Evolutionary conservation across 1,140 invertebrate genomes (phyloP), one percentile per base, ranked within the genome.

Genomic region (Microvelia longipes): DNA sequence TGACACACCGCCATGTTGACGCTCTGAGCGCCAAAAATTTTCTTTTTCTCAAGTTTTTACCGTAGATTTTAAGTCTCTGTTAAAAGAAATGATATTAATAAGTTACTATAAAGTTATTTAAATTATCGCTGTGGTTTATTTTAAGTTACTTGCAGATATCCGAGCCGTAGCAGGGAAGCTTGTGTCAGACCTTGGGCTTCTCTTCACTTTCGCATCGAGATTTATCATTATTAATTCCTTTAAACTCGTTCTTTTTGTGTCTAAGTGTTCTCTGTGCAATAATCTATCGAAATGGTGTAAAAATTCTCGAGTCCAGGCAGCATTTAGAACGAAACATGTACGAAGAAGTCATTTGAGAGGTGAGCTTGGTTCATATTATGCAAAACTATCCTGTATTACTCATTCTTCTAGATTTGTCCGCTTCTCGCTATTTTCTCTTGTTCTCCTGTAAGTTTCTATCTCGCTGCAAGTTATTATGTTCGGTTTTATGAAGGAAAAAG

Each of bases 1-100:
- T 50, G 76, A 75, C 75, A 76, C 75, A 80, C 80, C 80, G 80
- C 80, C 80, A 81, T 81, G 80, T 81, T 81, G 80, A 79, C 68
- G 66, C 68, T 70, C 71, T 71, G 73, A 74, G 73, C 73, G 73
- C 73, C 73, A 74, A 74, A 74, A 74, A 63, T 66, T 29, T 2
- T 50, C 28, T n/a, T 69, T 71, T 61, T 71, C 63, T 66, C 24
- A 29, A 35, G 60, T 69, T 71, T 69, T 29, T 26, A 19, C 5
- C 25, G 25, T 24, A 61, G 29, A 61, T 67, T 61, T 29, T 61
- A 11, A 13, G 15, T n/a, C n/a, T 25, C 26, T 24, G 62, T 66
- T 69, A 26, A 14, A 29, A 66, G 27, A 25, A 62, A 28, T 66
- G n/a, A 2, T 26, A 13, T 27, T 29, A 61, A 29, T 29, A 61